Conservation (phyloP, 2,888 invertebrate species). For the Phorcus lineatus region DNA sequence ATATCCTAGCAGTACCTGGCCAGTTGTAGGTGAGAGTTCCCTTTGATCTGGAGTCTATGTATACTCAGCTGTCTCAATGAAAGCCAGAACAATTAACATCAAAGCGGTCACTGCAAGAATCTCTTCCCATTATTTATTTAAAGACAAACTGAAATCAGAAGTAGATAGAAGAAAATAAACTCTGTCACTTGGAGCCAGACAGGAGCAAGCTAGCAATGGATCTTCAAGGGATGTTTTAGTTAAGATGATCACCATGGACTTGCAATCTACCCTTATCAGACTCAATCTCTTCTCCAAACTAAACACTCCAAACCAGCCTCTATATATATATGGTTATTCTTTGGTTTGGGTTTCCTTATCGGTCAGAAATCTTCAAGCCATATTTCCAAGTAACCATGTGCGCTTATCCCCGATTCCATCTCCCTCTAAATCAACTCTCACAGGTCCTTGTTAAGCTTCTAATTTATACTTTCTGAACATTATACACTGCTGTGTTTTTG, state of each 20-base stretch:
- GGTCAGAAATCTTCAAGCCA: background rate
- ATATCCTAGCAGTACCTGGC: background rate
- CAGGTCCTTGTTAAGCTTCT: conserved; percentile 4
- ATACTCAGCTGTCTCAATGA: background rate
- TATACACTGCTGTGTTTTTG: background rate
- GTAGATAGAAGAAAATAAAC: conserved; percentile 17
- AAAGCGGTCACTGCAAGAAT: background rate
- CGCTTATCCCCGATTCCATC: background rate
- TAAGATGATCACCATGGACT: background rate
- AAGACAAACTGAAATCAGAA: conserved; percentile 14
- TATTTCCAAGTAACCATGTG: background rate
- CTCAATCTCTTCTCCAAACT: background rate
- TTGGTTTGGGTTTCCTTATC: background rate
- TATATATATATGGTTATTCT: conserved; percentile 22
- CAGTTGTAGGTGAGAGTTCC: background rate
- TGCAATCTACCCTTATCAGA: background rate
- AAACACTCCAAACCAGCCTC: background rate
- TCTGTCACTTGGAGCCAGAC: background rate
- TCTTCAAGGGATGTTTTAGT: background rate
- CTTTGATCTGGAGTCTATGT: background rate
- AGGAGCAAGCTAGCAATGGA: background rate
- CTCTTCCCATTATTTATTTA: background rate
- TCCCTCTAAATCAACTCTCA: background rate
- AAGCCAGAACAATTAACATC: conserved; percentile 5
- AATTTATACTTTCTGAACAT: conserved; percentile 10